Evolutionary conservation across 2,113 vertebrate species (phyloP).

Genomic region (Macaca mulatta): DNA sequence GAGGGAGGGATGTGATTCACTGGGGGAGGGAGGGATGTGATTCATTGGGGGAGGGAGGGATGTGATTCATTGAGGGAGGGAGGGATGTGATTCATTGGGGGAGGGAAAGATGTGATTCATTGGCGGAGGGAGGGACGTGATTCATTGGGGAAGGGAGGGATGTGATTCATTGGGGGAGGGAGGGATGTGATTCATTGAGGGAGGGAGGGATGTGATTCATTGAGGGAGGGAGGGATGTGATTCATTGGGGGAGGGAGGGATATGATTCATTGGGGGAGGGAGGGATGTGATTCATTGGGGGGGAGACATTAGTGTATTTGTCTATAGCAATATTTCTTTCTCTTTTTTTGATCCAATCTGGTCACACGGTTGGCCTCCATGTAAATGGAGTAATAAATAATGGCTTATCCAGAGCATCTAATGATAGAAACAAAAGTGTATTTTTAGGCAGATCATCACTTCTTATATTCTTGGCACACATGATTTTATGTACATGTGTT

Average conservation of each 20-base stretch:
- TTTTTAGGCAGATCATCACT: neutral
- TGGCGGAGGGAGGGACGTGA: no score
- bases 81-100: neutral
- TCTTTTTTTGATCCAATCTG: neutral
- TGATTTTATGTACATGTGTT: conserved; percentile 46
- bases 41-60: neutral
- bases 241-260: neutral
- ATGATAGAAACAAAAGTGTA: neutral
- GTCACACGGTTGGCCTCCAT: neutral
- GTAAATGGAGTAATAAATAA: neutral
- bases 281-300: neutral
- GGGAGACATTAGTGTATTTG: neutral
- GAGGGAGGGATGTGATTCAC: neutral
- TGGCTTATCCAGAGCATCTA: neutral
- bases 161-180: neutral
- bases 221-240: no score
- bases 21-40: no score
- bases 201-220: neutral
- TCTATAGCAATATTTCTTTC: neutral
- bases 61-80: neutral
- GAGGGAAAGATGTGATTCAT: neutral
- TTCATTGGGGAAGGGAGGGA: neutral
- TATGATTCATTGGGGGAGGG: no score
- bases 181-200: neutral
- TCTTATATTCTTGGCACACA: conserved; percentile 32